phyloP scores from a whole-genome alignment of 1,140 invertebrate genomes.

The Drosophila arawakana region DNA sequence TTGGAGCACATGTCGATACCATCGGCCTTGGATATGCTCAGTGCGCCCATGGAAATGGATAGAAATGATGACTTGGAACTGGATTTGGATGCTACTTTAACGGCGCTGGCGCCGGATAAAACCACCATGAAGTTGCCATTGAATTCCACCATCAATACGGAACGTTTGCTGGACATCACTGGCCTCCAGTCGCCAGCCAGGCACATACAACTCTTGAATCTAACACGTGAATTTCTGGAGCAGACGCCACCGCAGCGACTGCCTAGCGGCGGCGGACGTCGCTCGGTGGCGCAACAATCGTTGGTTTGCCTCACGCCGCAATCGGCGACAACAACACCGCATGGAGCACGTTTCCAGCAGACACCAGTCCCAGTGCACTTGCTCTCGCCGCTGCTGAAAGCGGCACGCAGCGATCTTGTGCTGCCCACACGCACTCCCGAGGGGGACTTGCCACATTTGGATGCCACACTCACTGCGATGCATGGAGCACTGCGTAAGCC shows the following conservation, averaged over 20 bases:
- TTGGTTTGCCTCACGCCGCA: constrained; percentile 66
- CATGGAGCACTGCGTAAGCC: constrained; percentile 18
- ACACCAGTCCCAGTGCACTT: constrained; percentile 68
- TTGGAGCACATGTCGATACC: constrained; percentile 76
- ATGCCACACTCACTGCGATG: constrained; percentile 33
- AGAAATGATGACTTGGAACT: neutral
- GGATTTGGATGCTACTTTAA: constrained; percentile 69
- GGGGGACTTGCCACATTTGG: constrained; percentile 40
- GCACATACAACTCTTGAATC: constrained; percentile 69
- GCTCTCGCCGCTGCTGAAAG: constrained; percentile 67
- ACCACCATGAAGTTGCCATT: constrained; percentile 74
- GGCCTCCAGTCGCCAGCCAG: constrained; percentile 51
- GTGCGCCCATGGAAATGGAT: constrained; percentile 36
- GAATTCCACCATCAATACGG: constrained; percentile 77
- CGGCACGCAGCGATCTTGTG: constrained; percentile 74
- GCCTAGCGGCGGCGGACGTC: constrained; percentile 30
- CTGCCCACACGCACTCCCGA: constrained; percentile 77
- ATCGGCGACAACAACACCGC: constrained; percentile 59
- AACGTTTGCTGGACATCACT: constrained; percentile 67
- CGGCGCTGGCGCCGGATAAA: constrained; percentile 66
- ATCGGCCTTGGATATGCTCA: constrained; percentile 54
- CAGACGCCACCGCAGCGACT: constrained; percentile 26
- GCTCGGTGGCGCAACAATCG: constrained; percentile 58
- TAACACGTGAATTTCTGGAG: constrained; percentile 65
- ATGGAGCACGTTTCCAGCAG: constrained; percentile 44